Evolutionary conservation across 1,140 invertebrate species (phyloP).

Genomic region (Choristoneura fumiferana): DNA sequence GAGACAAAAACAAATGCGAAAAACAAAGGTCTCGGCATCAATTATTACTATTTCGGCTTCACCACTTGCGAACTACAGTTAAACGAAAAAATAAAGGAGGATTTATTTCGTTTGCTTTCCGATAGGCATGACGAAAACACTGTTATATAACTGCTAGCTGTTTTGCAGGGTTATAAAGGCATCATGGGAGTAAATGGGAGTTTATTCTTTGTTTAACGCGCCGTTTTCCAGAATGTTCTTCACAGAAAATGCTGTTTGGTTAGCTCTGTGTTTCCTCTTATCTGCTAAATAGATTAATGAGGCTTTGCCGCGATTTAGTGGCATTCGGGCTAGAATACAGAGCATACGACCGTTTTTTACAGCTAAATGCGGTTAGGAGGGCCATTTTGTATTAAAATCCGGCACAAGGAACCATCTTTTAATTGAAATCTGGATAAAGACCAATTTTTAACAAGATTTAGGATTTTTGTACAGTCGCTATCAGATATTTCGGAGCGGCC

Average conservation of each 20-base stretch:
- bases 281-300: neutral
- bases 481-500: no score
- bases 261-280: neutral
- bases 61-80: conserved; percentile 23
- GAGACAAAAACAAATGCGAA: conserved; percentile 25
- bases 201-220: conserved; percentile 6
- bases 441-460: no score
- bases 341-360: no score
- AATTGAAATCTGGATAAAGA: no score
- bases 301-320: neutral
- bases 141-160: conserved; percentile 6
- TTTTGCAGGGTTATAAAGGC: neutral
- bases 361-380: no score
- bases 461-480: no score
- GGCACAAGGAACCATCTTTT: no score
- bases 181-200: neutral
- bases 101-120: conserved; percentile 17
- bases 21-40: conserved; percentile 23
- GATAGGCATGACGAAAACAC: conserved; percentile 22
- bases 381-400: no score
- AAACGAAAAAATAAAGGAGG: conserved; percentile 17
- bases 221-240: neutral
- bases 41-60: conserved; percentile 27
- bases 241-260: neutral
- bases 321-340: no score